Evolutionary conservation across 2,797 vertebrate genomes (phyloP).

Genomic region (Craterocephalus amniculus): DNA sequence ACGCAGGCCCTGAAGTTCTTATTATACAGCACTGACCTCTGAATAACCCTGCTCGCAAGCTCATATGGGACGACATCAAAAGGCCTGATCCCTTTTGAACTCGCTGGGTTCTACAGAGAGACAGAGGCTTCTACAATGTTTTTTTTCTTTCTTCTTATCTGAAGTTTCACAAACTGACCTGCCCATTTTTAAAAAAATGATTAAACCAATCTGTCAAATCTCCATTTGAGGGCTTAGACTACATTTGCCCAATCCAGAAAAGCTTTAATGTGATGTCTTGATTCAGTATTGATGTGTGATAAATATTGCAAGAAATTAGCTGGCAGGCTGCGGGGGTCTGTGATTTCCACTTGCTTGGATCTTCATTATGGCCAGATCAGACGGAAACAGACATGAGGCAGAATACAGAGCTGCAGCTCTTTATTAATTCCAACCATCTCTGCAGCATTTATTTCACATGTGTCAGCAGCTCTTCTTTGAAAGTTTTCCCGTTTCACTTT

Average conservation of each 20-base stretch:
- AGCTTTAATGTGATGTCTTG: constrained; percentile 70
- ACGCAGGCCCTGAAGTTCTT: constrained; percentile 68
- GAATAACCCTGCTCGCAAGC: constrained; percentile 75
- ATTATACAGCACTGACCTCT: constrained; percentile 79
- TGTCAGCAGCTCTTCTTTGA: constrained; percentile 60
- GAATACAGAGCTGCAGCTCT: constrained; percentile 50
- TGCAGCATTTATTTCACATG: constrained; percentile 39
- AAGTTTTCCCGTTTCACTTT: constrained; percentile 51
- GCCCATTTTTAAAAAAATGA: constrained; percentile 33
- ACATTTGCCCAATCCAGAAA: constrained; percentile 55
- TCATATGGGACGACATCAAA: constrained; percentile 81
- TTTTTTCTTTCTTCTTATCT: constrained; percentile 26
- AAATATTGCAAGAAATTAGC: constrained; percentile 74
- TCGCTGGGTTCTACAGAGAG: constrained; percentile 67
- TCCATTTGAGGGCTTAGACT: constrained; percentile 25
- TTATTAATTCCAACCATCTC: constrained; percentile 53
- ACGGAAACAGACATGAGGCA: constrained; percentile 75
- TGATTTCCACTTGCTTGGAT: constrained; percentile 64
- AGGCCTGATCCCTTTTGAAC: constrained; percentile 78
- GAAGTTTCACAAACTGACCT: constrained; percentile 51
- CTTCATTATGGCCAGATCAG: constrained; percentile 77
- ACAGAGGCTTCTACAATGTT: constrained; percentile 32
- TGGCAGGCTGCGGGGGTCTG: constrained; percentile 43
- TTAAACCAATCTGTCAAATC: constrained; percentile 52
- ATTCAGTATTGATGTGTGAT: constrained; percentile 76